Conservation (phyloP, 1,140 invertebrate species). For the Lepidurus packardi region DNA sequence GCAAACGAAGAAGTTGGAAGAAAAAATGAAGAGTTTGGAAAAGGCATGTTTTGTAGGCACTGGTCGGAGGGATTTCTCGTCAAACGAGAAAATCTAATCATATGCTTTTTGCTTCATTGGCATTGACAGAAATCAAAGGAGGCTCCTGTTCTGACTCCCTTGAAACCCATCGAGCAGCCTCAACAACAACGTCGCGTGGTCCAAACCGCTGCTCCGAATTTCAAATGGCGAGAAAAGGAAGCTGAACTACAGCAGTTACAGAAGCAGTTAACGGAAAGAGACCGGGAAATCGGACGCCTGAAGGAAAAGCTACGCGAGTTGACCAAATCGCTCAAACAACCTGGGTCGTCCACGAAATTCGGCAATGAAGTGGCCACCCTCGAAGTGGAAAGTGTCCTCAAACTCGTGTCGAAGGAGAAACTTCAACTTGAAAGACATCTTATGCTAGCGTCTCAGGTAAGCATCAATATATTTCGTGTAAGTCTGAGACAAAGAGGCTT, state of each 20-base stretch:
- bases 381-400: constrained; percentile 41
- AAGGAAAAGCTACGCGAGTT: constrained; percentile 46
- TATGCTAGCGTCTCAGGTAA: constrained; percentile 40
- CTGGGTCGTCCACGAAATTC: not conserved
- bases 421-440: constrained; percentile 48
- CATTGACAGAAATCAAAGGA: constrained; percentile 34
- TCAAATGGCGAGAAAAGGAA: constrained; percentile 39
- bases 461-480: not conserved
- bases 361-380: constrained; percentile 32
- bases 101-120: constrained; percentile 24
- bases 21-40: constrained; percentile 47
- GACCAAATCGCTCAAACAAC: constrained; percentile 29
- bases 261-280: constrained; percentile 45
- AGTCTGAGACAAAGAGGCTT: not conserved
- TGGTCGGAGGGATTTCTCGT: not conserved
- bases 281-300: constrained; percentile 46
- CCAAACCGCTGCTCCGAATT: constrained; percentile 21
- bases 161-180: constrained; percentile 5
- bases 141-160: constrained; percentile 25
- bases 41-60: constrained; percentile 36
- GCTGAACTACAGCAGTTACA: constrained; percentile 44
- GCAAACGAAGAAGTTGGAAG: constrained; percentile 47
- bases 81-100: not conserved
- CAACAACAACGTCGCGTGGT: constrained; percentile 30
- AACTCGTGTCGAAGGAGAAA: constrained; percentile 48